Evolutionary conservation across 37 sponge, comb jelly and placozoan species (phyloP), one percentile per base, ranked within the genome.

Genomic region (Corticium candelabrum): DNA sequence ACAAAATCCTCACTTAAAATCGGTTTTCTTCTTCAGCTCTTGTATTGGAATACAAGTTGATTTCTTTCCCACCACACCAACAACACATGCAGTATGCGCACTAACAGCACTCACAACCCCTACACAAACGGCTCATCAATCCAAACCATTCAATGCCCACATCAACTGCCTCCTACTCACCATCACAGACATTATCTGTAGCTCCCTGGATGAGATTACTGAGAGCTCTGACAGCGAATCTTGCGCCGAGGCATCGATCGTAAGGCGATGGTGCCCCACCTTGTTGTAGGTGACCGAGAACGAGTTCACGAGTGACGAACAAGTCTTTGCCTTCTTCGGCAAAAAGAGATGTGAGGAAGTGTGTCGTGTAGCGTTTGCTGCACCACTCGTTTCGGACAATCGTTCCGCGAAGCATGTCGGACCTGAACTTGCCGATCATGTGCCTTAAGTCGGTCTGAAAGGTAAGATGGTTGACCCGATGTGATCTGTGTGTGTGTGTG

Each of bases 221-320:
- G 0, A 86, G 75, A 30, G 91, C 87, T 27, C 85, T 75, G 40
- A 84, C 76, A 0, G 93, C 94, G 68, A 88, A 88, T 72, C 83
- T 87, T 40, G 87, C 84, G 15, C 94, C 94, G 1, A 90, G 82
- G 41, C 84, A 83, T 15, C 97, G 87, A 74, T 96, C 97, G 41
- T 76, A 96, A 4, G 97, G 97, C 38, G 88, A 89, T 0, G 97
- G 94, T 1, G 38, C n/a, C 37, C 85, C 91, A 0, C 97, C 97
- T 77, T 96, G 97, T 77, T 96, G 97, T 15, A 96, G 69, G 70
- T 96, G 97, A 0, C 97, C 97, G 1, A 96, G 86, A 37, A 96
- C 74, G 31, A 37, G 81, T 34, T 37, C 56, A 0, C 94, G 84
- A 1, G 84, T 40, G 67, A 88, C 76, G 57, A 93, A 93, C 74